These are phyloP conservation scores for Isoperla grammatica DNA, from an alignment of 2,888 invertebrate genomes.

Conservation along the genomic window DNA sequence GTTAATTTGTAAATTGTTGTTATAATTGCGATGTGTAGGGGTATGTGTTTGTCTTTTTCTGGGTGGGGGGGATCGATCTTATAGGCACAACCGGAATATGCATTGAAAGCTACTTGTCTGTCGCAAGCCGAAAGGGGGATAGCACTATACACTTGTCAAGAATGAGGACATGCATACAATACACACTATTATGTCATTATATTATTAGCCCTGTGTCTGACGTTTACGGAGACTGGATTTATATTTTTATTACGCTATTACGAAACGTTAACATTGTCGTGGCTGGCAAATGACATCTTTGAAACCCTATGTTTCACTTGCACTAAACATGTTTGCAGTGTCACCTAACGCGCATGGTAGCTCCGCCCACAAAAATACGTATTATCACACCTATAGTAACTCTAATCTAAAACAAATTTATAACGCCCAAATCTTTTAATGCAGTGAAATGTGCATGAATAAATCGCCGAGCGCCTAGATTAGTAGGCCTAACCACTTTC, in stretches of 20 bases:
- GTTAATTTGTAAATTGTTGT: background rate
- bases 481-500: too few species aligned
- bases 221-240: too few species aligned
- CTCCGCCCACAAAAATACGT: background rate
- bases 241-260: too few species aligned
- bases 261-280: too few species aligned
- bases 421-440: too few species aligned
- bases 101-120: slow-evolving; percentile 11
- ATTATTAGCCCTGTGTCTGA: background rate
- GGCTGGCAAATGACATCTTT: slow-evolving; percentile 2
- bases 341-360: slow-evolving; percentile 6
- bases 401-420: background rate
- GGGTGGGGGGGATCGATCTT: slow-evolving; percentile 16
- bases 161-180: background rate
- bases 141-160: slow-evolving; percentile 7
- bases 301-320: slow-evolving; percentile 8
- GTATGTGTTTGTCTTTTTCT: slow-evolving; percentile 19
- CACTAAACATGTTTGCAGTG: background rate
- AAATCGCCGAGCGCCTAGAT: too few species aligned
- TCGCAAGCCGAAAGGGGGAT: slow-evolving; percentile 12
- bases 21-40: slow-evolving; percentile 15
- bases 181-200: slow-evolving; percentile 4
- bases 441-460: too few species aligned
- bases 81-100: slow-evolving; percentile 11
- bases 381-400: slow-evolving; percentile 2